Conservation (phyloP, 2,888 invertebrate genomes). For the Lutraria lutraria region DNA sequence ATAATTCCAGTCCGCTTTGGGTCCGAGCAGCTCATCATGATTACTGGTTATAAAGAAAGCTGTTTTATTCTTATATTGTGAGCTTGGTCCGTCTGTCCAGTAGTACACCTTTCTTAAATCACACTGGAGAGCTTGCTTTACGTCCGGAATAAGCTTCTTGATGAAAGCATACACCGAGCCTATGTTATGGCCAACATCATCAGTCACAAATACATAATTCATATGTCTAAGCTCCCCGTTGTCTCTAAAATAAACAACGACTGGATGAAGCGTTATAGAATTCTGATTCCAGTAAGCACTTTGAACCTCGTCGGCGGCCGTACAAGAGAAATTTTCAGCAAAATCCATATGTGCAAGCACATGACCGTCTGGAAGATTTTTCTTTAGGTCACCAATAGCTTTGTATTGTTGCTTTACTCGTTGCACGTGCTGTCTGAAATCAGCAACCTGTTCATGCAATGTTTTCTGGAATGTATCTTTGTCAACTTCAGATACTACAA, state of each 20-base stretch:
- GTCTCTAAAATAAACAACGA: constrained; percentile 38
- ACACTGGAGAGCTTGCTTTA: not conserved
- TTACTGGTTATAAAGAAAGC: not conserved
- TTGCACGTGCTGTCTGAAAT: not conserved
- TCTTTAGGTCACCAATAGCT: not conserved
- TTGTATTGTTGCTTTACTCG: not conserved
- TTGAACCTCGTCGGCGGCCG: constrained; percentile 61
- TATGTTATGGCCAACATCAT: constrained; percentile 47
- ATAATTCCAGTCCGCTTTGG: constrained; percentile 53
- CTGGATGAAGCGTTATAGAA: constrained; percentile 62
- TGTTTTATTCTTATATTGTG: not conserved
- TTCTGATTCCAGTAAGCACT: constrained; percentile 62
- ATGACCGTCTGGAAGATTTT: not conserved
- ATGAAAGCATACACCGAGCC: constrained; percentile 46
- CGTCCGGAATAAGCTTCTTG: constrained; percentile 42
- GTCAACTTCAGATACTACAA: not conserved
- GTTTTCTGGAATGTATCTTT: not conserved
- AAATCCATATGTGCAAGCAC: constrained; percentile 58
- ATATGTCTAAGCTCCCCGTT: constrained; percentile 10
- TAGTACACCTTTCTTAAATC: not conserved
- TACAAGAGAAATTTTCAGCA: constrained; percentile 64
- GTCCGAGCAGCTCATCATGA: not conserved
- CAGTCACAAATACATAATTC: constrained; percentile 55
- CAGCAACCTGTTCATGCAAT: not conserved
- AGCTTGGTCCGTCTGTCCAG: not conserved